These are phyloP conservation scores for Euproctis similis DNA, from an alignment of 2,888 invertebrate genomes.

Conservation along the genomic window DNA sequence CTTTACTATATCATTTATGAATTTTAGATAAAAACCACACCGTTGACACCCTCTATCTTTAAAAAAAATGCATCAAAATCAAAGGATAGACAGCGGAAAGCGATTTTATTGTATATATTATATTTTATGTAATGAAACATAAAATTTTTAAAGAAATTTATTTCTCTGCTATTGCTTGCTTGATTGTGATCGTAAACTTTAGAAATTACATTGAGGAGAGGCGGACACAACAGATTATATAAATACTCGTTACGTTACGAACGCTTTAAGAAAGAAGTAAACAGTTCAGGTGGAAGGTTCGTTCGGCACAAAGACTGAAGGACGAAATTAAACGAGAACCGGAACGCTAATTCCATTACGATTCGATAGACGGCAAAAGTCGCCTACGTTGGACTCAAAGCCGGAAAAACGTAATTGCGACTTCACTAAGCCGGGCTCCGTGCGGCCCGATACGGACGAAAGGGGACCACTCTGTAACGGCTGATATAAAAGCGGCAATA, in stretches of 20 bases:
- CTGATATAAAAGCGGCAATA: conserved; percentile 75
- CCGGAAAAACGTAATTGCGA: conserved; percentile 75
- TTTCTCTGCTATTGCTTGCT: too few relatives aligned
- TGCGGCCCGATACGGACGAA: conserved; percentile 69
- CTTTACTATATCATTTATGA: too few relatives aligned
- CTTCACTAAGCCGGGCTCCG: conserved; percentile 72
- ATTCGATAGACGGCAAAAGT: conserved; percentile 74
- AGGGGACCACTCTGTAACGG: conserved; percentile 71
- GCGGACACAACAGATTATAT: conserved; percentile 1
- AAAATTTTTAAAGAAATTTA: too few relatives aligned
- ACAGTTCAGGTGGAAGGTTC: conserved; percentile 44
- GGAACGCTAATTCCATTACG: conserved; percentile 73
- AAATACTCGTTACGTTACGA: conserved; percentile 16
- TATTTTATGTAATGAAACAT: too few relatives aligned
- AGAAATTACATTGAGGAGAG: background rate
- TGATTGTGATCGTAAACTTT: background rate
- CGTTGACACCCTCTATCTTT: too few relatives aligned
- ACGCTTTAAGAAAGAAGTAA: conserved; percentile 26
- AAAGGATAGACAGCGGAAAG: too few relatives aligned
- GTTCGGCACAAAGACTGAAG: conserved; percentile 57
- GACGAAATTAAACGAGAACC: conserved; percentile 71
- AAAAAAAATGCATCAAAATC: too few relatives aligned
- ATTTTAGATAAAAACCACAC: too few relatives aligned
- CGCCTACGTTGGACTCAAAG: conserved; percentile 67
- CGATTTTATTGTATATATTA: too few relatives aligned